Base-by-base conservation (phyloP, 2,113 vertebrate genomes). In the Todiramphus saurophagus region DNA sequence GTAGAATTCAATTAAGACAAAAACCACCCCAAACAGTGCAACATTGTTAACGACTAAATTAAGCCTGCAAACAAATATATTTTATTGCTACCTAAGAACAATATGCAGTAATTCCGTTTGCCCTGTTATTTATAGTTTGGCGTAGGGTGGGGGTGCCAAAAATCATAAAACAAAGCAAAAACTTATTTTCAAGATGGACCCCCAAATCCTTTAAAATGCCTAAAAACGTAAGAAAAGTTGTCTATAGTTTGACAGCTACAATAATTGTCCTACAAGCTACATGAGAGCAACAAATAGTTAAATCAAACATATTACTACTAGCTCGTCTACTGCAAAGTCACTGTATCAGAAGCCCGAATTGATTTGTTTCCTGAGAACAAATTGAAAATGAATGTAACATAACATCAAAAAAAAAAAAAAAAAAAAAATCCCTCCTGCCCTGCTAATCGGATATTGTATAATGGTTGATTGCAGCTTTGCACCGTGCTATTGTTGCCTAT, bases 391-490 rank as follows among this genome's bases (percentile, higher is more conserved):
- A 98, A 98, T 88, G 96, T 98, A 98, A 98, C 95, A 90, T 62
- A 98, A 98, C 93, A 94, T 98, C n/a, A 75, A 94, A 93, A 93
- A 95, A 95, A 79, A 37, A 95, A 80, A 27, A 84, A 93, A 41
- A 41, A 13, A 41, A 41, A 41, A 95, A 93, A 93, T 91, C 94
- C 97, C 96, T 96, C 91, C 95, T 96, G 94, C 96, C 67, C 97
- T 95, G 93, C 96, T 98, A 96, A 98, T 97, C 96, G 39, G 95
- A 97, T 97, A 97, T 83, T 30, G 48, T 97, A 96, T 98, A 98
- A 98, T 84, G 97, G 97, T 97, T 98, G 98, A 98, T 97, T 98
- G 98, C 98, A 98, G 98, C 98, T 98, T 97, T 97, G 97, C 97
- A 96, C 96, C 28, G 68, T 96, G 87, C 97, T 94, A 93, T 95